Base-by-base conservation (phyloP, 2,113 vertebrate species). In the Thunnus maccoyii region DNA sequence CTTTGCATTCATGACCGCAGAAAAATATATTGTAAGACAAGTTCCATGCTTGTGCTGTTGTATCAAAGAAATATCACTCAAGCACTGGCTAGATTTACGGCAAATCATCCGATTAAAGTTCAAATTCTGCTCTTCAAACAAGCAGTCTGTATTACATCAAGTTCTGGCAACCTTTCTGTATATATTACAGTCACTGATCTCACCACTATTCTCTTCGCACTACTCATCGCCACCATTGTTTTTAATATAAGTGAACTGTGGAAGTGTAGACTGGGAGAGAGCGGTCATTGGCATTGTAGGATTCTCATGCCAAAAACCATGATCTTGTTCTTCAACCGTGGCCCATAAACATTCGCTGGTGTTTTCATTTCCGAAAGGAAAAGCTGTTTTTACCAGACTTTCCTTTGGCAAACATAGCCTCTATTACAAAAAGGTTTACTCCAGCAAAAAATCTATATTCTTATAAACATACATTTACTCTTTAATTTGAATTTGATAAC, bases 311-410 rank as follows among this genome's bases (percentile, higher is more conserved):
- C 89, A 90, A 88, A 83, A 88, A 57, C 60, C 70, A 63, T 41
- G 60, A 88, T 80, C 76, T 70, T 66, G 50, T 77, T 86, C 83
- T 81, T 86, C 80, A 89, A 72, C 75, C 17, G 2, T 76, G 64
- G 72, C 52, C 52, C 68, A 89, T 90, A 88, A 88, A 92, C 51
- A 80, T 85, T 83, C 32, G 50, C 14, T 68, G 72, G 60, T 91
- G 80, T 93, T 94, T 92, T 91, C 76, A 60, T 92, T 91, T 86
- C 67, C 20, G 47, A 75, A 61, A 83, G 82, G 68, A 93, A 86
- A 91, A 88, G 71, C 62, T 16, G 83, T 82, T 83, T 85, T 87
- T 68, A 88, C 65, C 72, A 74, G 65, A 58, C 57, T 68, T 78
- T 75, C 54, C 68, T 85, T 80, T 75, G 83, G 47, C 87, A 77